phyloP scores from a whole-genome alignment of 2,797 vertebrate genomes.

The Poecilia gillii region DNA sequence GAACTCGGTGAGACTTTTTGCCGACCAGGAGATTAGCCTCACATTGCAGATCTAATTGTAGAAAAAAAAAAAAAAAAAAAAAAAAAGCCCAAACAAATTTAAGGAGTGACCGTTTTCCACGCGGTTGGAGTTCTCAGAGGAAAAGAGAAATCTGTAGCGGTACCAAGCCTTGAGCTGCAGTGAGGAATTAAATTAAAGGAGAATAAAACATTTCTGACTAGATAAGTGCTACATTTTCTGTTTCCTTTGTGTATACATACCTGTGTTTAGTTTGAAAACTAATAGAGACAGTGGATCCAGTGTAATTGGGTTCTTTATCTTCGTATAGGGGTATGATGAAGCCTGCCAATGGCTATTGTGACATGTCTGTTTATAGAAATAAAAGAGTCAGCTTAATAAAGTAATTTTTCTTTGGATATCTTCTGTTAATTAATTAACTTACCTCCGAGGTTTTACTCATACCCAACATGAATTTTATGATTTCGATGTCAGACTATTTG shows the following conservation, averaged over 20 bases:
- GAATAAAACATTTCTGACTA: background rate
- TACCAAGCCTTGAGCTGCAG: background rate
- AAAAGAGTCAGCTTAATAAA: slow-evolving; percentile 17
- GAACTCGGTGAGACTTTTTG: background rate
- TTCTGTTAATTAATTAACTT: background rate
- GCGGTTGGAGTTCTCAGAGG: background rate
- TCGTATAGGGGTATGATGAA: background rate
- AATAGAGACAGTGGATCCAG: background rate
- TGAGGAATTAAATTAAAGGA: background rate
- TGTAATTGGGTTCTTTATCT: background rate
- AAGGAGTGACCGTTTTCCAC: background rate
- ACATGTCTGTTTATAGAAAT: slow-evolving; percentile 32
- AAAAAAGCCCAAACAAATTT: background rate
- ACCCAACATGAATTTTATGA: background rate
- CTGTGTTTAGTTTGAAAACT: slow-evolving; percentile 11
- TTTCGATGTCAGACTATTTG: background rate
- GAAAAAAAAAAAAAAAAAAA: background rate
- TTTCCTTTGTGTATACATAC: background rate
- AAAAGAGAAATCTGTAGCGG: background rate
- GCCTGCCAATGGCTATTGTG: slow-evolving; percentile 1
- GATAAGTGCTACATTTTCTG: slow-evolving; percentile 7
- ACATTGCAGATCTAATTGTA: background rate
- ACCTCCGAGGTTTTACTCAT: background rate
- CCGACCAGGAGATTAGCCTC: slow-evolving; percentile 1
- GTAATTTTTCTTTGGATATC: background rate